A percentile compares a stretch with the other conserved stretches of the same genome.
Conservation (phyloP, 2,113 vertebrate genomes). For the Leptobrachium leishanense region DNA sequence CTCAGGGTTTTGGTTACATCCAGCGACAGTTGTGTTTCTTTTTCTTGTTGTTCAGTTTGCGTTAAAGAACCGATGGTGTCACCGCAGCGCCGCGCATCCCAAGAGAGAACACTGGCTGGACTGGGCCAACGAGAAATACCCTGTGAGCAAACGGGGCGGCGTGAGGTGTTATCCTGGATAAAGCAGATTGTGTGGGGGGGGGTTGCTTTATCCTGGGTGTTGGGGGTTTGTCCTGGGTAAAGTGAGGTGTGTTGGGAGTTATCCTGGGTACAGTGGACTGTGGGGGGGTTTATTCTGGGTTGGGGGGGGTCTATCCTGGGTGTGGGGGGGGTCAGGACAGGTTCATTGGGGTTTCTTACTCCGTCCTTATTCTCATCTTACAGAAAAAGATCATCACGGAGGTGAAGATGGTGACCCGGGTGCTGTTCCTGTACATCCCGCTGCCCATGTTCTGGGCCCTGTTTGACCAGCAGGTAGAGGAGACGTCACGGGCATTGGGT, state of each 20-base stretch:
- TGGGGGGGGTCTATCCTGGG: too few species aligned
- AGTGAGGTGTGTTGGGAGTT: too few species aligned
- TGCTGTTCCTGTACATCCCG: slow-evolving; percentile 89
- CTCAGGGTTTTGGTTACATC: too few species aligned
- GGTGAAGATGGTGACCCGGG: slow-evolving; percentile 87
- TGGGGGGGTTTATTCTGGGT: too few species aligned
- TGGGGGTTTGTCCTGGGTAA: too few species aligned
- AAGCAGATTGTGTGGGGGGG: too few species aligned
- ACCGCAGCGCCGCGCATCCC: slow-evolving; percentile 64
- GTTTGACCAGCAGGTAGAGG: slow-evolving; percentile 91
- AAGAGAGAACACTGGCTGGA: slow-evolving; percentile 89
- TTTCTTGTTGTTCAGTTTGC: slow-evolving; percentile 76
- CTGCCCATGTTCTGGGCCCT: slow-evolving; percentile 98
- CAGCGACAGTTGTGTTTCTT: too few species aligned
- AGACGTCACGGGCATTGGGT: slow-evolving; percentile 6
- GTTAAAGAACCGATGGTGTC: slow-evolving; percentile 79
- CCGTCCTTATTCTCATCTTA: slow-evolving; percentile 47
- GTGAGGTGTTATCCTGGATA: background rate
- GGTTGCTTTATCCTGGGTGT: too few species aligned
- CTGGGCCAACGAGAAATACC: slow-evolving; percentile 90
- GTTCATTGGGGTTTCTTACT: too few species aligned
- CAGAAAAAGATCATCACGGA: slow-evolving; percentile 87
- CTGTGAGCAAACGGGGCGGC: slow-evolving; percentile 66
- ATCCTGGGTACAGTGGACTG: too few species aligned
- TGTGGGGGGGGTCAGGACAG: too few species aligned